Percentiles rank a stretch among this genome's conserved stretches.
phyloP scores from a whole-genome alignment of 1,140 invertebrate species.

The Caenorhabditis inopinata region DNA sequence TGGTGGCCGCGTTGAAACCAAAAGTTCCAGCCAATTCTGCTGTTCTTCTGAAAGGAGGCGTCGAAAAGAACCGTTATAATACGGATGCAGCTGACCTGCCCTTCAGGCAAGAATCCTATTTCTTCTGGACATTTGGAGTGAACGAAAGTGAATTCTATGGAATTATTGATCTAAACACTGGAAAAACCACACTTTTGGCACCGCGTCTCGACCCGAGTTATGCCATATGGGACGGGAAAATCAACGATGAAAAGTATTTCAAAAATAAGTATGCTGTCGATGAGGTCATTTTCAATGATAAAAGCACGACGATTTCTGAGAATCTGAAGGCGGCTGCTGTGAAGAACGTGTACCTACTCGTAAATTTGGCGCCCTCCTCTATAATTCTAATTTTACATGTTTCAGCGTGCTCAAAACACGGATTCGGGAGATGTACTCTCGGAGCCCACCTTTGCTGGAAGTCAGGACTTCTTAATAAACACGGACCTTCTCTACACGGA shows the following conservation, averaged over 20 bases:
- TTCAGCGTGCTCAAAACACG: slow-evolving; percentile 55
- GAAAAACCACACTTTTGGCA: slow-evolving; percentile 58
- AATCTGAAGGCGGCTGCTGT: slow-evolving; percentile 38
- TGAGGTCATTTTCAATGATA: slow-evolving; percentile 60
- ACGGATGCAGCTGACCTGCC: slow-evolving; percentile 63
- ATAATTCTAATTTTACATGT: slow-evolving; percentile 48
- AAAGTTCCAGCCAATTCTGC: slow-evolving; percentile 38
- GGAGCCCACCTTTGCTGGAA: slow-evolving; percentile 42
- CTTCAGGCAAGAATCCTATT: slow-evolving; percentile 64
- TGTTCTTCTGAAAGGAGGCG: slow-evolving; percentile 59
- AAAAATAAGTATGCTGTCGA: slow-evolving; percentile 63
- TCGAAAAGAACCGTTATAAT: slow-evolving; percentile 61
- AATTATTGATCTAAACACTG: slow-evolving; percentile 56
- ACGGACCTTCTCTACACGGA: slow-evolving; percentile 53
- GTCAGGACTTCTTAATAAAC: slow-evolving; percentile 39
- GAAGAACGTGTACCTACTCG: slow-evolving; percentile 49
- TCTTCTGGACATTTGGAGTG: slow-evolving; percentile 66
- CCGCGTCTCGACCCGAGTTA: slow-evolving; percentile 57
- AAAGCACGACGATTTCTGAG: slow-evolving; percentile 41
- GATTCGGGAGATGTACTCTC: slow-evolving; percentile 48
- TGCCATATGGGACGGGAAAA: slow-evolving; percentile 64
- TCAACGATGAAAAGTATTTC: slow-evolving; percentile 60
- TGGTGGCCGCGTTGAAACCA: slow-evolving; percentile 47
- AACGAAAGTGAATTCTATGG: slow-evolving; percentile 62
- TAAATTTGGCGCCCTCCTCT: too few species aligned